Base-by-base conservation (phyloP, 2,888 invertebrate species). In the Alentia gelatinosa region DNA sequence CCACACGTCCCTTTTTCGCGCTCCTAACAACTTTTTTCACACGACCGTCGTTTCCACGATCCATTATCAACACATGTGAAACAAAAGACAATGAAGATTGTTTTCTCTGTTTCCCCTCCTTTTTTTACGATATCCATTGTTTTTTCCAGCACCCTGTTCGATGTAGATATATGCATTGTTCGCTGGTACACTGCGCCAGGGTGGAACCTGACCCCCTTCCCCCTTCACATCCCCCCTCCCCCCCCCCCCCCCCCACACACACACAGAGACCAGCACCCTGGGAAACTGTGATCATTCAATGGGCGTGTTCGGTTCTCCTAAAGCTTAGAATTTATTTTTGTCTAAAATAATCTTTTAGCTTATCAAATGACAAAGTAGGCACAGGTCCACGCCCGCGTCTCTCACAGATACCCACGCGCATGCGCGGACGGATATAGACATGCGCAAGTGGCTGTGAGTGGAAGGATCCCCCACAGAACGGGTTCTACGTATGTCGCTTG, bases 71-170 rank as follows among this genome's bases (percentile, higher is more conserved):
- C 26, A 68, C 68, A 68, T 26, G 68, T 30, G 30, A 68, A 68
- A 68, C 68, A 68, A 68, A 68, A 68, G 68, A 68, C 68, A 30
- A 26, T 30, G 68, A 68, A 30, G 68, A 68, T 68, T 68, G 68
- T 68, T 68, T 68, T 68, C 30, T 12, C 56, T 30, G 68, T 68
- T 68, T 47, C 9, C 19, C 47, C 7, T 47, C 47, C 19, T 47
- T 47, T 47, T 47, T 30, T 68, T 68, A 47, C 7, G 9, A 47
- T 68, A n/a, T 26, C 30, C 68, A 68, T 68, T 68, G 68, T 68
- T 68, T n/a, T n/a, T 56, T n/a, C 56, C 19, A 9, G 56, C 56
- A 56, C 56, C 56, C n/a, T 56, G 56, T n/a, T 56, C n/a, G 3
- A n/a, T 19, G 56, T 56, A 56, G 56, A 56, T 56, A 56, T 56